Percentiles rank a stretch among this genome's conserved stretches.
phyloP scores from a whole-genome alignment of 1,140 invertebrate genomes.

The Bathynomus jamesi region DNA sequence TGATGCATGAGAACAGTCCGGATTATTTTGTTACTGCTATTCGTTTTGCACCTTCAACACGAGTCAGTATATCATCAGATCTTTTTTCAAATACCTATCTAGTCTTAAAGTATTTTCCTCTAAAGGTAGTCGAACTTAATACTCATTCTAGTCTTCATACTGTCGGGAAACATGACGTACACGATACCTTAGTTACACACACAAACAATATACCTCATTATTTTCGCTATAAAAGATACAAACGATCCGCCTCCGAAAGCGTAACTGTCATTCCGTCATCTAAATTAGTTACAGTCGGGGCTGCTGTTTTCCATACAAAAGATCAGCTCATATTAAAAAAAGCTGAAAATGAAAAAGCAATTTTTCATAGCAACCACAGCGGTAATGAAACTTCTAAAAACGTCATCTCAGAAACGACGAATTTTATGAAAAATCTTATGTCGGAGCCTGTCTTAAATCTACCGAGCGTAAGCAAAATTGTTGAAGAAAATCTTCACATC shows the following conservation, averaged over 20 bases:
- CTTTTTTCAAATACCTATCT: background rate
- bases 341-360: background rate
- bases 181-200: background rate
- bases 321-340: no score
- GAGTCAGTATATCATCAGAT: background rate
- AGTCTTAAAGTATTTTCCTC: background rate
- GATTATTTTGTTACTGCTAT: background rate
- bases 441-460: background rate
- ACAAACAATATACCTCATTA: background rate
- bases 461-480: background rate
- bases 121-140: no score
- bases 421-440: constrained; percentile 1
- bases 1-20: background rate
- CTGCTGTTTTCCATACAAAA: background rate
- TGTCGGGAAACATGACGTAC: no score
- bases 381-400: background rate
- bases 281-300: background rate
- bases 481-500: background rate
- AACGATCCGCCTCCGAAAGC: background rate
- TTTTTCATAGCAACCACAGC: background rate
- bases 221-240: background rate
- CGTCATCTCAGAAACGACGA: background rate
- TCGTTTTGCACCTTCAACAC: background rate
- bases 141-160: background rate
- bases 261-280: background rate